Conservation (phyloP, 30 jellyfish, hydroid and myxozoan genomes). For the Turritopsis rubra region DNA sequence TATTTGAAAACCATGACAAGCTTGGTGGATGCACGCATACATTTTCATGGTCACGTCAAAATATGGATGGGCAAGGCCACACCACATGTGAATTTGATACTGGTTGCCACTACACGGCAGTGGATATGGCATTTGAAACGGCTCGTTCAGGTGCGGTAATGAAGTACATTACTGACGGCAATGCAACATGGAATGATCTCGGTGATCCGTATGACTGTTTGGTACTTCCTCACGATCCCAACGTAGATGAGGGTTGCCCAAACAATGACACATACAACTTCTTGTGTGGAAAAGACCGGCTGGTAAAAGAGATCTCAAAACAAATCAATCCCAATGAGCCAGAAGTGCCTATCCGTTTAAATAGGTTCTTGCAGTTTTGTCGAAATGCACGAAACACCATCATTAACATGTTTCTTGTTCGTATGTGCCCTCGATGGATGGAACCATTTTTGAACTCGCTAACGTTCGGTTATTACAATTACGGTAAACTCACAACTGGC, state of each 20-base stretch:
- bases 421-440: slow-evolving; percentile 76
- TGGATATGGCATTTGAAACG: slow-evolving; percentile 74
- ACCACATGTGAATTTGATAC: slow-evolving; percentile 90
- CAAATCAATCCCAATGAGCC: slow-evolving; percentile 71
- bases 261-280: slow-evolving; percentile 72
- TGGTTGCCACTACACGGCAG: slow-evolving; percentile 89
- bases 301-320: slow-evolving; percentile 55
- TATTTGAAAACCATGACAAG: slow-evolving; percentile 80
- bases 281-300: slow-evolving; percentile 59
- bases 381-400: slow-evolving; percentile 64
- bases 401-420: slow-evolving; percentile 50
- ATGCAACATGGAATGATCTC: slow-evolving; percentile 74
- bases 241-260: slow-evolving; percentile 59
- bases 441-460: slow-evolving; percentile 44
- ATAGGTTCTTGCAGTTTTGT: slow-evolving; percentile 57
- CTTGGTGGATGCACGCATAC: slow-evolving; percentile 92
- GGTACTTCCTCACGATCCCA: slow-evolving; percentile 72
- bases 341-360: slow-evolving; percentile 53
- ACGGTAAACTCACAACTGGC: slow-evolving; percentile 63
- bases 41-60: slow-evolving; percentile 74
- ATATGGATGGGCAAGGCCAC: slow-evolving; percentile 62
- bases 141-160: slow-evolving; percentile 84
- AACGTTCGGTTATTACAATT: slow-evolving; percentile 32
- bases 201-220: slow-evolving; percentile 88
- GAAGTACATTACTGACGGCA: slow-evolving; percentile 77